Evolutionary conservation across 2,888 invertebrate genomes (phyloP), one percentile per base, ranked within the genome.

Genomic region (Mythimna lalbum): DNA sequence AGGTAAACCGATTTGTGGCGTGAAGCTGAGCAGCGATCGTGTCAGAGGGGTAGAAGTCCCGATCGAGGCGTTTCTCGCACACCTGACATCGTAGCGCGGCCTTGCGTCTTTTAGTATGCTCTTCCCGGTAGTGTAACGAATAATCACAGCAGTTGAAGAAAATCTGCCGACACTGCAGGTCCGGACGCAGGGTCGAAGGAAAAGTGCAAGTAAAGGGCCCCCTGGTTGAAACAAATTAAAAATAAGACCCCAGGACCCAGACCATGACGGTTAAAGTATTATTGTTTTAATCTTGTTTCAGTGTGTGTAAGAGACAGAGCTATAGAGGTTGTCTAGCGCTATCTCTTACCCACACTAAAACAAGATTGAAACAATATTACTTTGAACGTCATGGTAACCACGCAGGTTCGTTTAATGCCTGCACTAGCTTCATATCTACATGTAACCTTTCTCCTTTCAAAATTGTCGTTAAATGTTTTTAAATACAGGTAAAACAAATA

Each of bases 91-190:
- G 92, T 7, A 96, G 84, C 0, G 95, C 94, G 0, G 95, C 93
- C 81, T 96, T 96, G 3, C 95, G 91, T 49, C 96, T 86, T 79
- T 95, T 96, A 12, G 96, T 95, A 79, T 96, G 96, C 65, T 95
- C 94, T 69, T 95, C 94, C 53, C 95, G 90, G 76, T 95, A 95
- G 73, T 96, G 96, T 5, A 93, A 81, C 3, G 96, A 96, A 76
- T 95, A 96, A 76, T 95, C 94, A 83, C 96, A 96, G 83, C 96
- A 96, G 78, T 94, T 93, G 81, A 93, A 93, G 87, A 95, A 96
- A 73, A 93, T 93, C 81, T 94, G 94, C 39, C 93, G 91, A 74
- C 95, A 96, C 70, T 93, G 95, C 65, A 91, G 78, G 52, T 93
- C 93, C 17, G 94, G 92, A n/a, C 89, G 92, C 70, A 93, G 73